phyloP scores from a whole-genome alignment of 2,797 vertebrate genomes.

The Siniperca undulata region DNA sequence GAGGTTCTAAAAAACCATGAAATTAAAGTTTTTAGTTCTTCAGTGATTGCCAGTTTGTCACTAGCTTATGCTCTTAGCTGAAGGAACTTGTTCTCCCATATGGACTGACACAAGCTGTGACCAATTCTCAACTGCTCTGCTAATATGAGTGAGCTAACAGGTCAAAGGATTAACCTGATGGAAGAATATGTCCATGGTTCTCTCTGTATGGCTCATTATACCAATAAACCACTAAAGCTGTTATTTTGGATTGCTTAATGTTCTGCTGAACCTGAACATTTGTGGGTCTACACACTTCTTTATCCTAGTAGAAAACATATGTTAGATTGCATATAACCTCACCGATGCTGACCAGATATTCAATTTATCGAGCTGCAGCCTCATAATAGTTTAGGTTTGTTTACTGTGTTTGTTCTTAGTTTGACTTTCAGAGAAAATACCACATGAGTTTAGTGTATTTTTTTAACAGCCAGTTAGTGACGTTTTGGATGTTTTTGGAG shows the following conservation, averaged over 20 bases:
- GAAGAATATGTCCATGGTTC: constrained; percentile 50
- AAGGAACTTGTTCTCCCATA: constrained; percentile 48
- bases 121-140: constrained; percentile 52
- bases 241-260: constrained; percentile 45
- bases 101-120: constrained; percentile 46
- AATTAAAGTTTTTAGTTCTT: constrained; percentile 49
- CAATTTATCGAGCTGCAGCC: neutral
- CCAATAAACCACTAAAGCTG: constrained; percentile 50
- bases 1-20: constrained; percentile 27
- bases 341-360: constrained; percentile 10
- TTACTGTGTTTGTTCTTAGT: neutral
- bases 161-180: constrained; percentile 66
- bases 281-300: constrained; percentile 22
- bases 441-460: neutral
- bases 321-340: constrained; percentile 3
- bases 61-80: constrained; percentile 34
- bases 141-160: constrained; percentile 55
- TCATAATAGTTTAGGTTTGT: constrained; percentile 3
- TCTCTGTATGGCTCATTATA: constrained; percentile 45
- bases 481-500: neutral
- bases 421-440: constrained; percentile 25
- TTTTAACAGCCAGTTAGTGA: constrained; percentile 11
- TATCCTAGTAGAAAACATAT: constrained; percentile 1
- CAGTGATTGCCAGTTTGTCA: constrained; percentile 47
- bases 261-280: constrained; percentile 42